Evolutionary conservation across 2,888 invertebrate species (phyloP), one percentile per base, ranked within the genome.

Genomic region (Trachelus iudaicus): DNA sequence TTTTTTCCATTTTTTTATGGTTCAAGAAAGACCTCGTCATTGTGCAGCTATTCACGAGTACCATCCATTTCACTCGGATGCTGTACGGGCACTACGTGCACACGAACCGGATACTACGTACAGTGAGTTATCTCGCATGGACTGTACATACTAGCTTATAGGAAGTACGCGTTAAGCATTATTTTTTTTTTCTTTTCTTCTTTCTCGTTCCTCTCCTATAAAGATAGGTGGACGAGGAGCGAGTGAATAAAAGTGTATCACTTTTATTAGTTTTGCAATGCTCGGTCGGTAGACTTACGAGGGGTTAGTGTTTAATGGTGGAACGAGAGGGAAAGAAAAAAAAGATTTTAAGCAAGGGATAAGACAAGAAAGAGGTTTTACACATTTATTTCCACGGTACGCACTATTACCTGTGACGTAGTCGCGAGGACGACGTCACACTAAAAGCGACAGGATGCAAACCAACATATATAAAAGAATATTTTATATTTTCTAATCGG

Each of bases 401-500:
- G 40, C 40, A 56, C 23, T 40, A 40, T 40, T 40, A 40, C 0
- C 40, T 40, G 40, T 40, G 40, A 40, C 40, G 40, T 40, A 0
- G 15, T 40, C 40, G 23, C 2, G 1, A 23, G 40, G 9, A 56
- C 9, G 40, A 56, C 23, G 15, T 23, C 23, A 23, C 40, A 23
- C 40, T 23, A 56, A 56, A 6, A 56, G 40, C 40, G 23, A 11
- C 6, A n/a, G 69, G n/a, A 34, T 13, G 69, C 69, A 31, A 69
- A 69, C 34, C 40, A 33, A n/a, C 35, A 15, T 33, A 30, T 33
- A 30, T 30, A 15, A 71, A 71, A 71, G n/a, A 33, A 31, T 71
- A 71, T 71, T 71, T 71, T 71, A 77, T 13, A 9, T 23, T 74
- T 73, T 13, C 15, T 35, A 76, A 74, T 73, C 34, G 73, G 12